A percentile compares a stretch with the other conserved stretches of the same genome.
Evolutionary conservation across 2,113 vertebrate species (phyloP).

Genomic region (Muntiacus reevesi): DNA sequence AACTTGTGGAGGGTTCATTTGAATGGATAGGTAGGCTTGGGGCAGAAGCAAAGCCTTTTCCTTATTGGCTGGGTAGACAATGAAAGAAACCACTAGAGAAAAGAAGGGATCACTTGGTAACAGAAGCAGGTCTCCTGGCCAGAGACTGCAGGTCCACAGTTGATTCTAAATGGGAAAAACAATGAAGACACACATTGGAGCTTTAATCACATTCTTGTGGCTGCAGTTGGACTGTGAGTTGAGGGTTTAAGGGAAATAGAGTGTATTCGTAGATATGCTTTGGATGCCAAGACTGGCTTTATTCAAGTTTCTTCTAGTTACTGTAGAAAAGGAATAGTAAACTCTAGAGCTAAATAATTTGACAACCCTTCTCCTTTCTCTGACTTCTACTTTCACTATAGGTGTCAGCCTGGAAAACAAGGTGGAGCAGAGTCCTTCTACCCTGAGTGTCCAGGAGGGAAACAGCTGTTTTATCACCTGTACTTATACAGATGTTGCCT

Average conservation of each 20-base stretch:
- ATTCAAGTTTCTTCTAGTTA: background rate
- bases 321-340: background rate
- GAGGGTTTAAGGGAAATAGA: background rate
- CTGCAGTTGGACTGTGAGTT: constrained; percentile 36
- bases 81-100: background rate
- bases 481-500: background rate
- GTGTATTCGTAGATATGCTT: background rate
- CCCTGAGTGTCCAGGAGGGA: background rate
- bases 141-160: background rate
- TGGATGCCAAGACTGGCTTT: background rate
- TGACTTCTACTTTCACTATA: background rate
- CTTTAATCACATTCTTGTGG: background rate
- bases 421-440: background rate
- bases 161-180: background rate
- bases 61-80: background rate
- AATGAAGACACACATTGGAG: background rate
- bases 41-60: background rate
- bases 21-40: background rate
- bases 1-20: background rate
- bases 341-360: background rate
- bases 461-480: background rate
- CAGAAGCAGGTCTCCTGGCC: background rate
- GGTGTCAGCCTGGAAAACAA: background rate
- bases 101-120: background rate
- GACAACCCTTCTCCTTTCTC: background rate